A percentile compares a stretch with the other conserved stretches of the same genome.
These are phyloP conservation scores for Chinchilla lanigera DNA, from an alignment of 2,113 vertebrate genomes.

Conservation along the genomic window DNA sequence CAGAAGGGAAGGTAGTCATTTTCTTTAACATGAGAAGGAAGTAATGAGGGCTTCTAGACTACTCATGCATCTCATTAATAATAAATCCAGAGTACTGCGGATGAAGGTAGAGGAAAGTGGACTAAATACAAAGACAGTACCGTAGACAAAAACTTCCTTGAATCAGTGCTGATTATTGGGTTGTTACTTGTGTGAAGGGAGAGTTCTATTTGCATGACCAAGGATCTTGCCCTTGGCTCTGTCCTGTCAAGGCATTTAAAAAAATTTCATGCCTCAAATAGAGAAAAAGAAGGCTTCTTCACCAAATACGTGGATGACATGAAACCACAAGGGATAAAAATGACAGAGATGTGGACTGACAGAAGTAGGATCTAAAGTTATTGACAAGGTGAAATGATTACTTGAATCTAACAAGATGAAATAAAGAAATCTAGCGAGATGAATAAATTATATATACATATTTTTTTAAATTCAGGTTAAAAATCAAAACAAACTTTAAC, in stretches of 20 bases:
- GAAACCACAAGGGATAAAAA: conserved; percentile 56
- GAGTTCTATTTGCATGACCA: conserved; percentile 30
- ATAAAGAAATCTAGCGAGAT: background rate
- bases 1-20: background rate
- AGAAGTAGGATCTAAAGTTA: conserved; percentile 63
- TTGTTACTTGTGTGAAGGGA: background rate
- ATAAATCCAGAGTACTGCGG: background rate
- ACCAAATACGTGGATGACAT: conserved; percentile 54
- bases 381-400: conserved; percentile 56
- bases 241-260: background rate
- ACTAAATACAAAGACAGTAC: conserved; percentile 1
- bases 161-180: conserved; percentile 44
- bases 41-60: background rate
- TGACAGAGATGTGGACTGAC: conserved; percentile 56
- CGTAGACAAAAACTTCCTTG: conserved; percentile 41
- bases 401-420: conserved; percentile 36
- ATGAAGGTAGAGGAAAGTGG: conserved; percentile 33
- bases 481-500: conserved; percentile 28
- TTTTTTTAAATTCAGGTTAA: background rate
- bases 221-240: conserved; percentile 51
- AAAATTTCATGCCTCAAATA: background rate
- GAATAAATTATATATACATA: background rate
- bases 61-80: conserved; percentile 24
- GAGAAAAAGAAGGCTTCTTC: conserved; percentile 27
- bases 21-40: background rate